Conservation (phyloP, 2,113 vertebrate genomes). For the Mellivora capensis region DNA sequence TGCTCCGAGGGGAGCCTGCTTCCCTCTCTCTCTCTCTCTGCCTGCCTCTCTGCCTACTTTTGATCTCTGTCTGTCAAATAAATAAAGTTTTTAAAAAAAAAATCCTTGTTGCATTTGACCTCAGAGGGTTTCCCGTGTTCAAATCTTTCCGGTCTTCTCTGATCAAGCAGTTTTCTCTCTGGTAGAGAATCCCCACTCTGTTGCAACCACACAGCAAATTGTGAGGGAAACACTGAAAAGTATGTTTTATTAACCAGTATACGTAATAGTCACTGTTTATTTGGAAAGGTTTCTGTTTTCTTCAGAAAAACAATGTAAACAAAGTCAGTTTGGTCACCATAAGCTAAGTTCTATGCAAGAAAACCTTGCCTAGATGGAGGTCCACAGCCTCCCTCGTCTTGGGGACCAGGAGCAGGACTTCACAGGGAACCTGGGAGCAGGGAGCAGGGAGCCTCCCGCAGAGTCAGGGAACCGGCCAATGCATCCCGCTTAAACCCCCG, state of each 20-base stretch:
- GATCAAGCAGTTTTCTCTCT: background rate
- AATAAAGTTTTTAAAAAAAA: background rate
- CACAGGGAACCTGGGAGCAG: background rate
- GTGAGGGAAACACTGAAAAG: background rate
- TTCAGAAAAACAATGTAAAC: constrained; percentile 31
- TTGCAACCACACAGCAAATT: background rate
- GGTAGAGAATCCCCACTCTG: background rate
- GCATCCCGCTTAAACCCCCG: background rate
- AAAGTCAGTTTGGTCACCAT: constrained; percentile 43
- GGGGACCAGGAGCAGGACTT: constrained; percentile 9
- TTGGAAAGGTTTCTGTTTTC: constrained; percentile 2
- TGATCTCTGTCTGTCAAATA: no score
- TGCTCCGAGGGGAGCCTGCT: no score
- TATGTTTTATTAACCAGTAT: background rate
- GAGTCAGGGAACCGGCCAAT: background rate
- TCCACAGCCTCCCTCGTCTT: background rate
- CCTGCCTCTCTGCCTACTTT: no score
- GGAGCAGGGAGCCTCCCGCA: background rate
- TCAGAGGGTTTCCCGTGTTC: background rate
- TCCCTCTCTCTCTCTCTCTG: no score
- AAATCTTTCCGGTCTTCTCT: background rate
- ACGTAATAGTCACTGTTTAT: background rate
- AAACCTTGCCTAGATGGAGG: constrained; percentile 31
- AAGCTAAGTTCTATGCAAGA: constrained; percentile 50
- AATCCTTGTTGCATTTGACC: background rate